Conservation (phyloP, 2,888 invertebrate genomes). For the Apodemia duryi region DNA sequence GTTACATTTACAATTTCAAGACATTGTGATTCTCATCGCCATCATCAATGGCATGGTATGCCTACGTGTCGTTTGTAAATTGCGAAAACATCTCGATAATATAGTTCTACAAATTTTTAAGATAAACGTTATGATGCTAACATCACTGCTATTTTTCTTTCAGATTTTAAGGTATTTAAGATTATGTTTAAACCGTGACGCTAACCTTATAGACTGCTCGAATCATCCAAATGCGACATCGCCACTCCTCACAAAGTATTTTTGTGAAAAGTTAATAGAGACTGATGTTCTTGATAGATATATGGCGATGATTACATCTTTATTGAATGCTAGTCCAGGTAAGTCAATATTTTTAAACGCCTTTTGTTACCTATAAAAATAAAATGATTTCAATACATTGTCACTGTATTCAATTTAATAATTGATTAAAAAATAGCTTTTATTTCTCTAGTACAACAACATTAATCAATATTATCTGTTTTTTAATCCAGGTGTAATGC, state of each 20-base stretch:
- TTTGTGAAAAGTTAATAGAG: conserved; percentile 73
- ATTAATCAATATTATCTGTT: not conserved
- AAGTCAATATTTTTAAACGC: conserved; percentile 22
- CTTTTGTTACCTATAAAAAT: too few relatives aligned
- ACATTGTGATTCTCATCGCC: too few relatives aligned
- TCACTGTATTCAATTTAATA: too few relatives aligned
- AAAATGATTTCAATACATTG: too few relatives aligned
- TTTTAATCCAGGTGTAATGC: conserved; percentile 73
- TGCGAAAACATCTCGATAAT: too few relatives aligned
- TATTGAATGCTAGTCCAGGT: conserved; percentile 84
- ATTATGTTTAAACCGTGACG: conserved; percentile 85
- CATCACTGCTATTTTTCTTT: conserved; percentile 25
- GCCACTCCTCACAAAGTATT: conserved; percentile 82
- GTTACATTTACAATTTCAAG: too few relatives aligned
- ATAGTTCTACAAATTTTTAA: too few relatives aligned
- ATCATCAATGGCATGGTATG: too few relatives aligned
- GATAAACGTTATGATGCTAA: not conserved
- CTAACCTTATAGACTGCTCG: conserved; percentile 67
- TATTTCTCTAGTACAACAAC: not conserved
- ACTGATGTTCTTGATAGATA: conserved; percentile 83
- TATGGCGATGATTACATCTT: conserved; percentile 81
- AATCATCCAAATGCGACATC: conserved; percentile 83
- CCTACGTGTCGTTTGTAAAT: too few relatives aligned
- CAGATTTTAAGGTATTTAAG: conserved; percentile 89
- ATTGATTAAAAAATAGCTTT: too few relatives aligned